Evolutionary conservation across 1,140 invertebrate genomes (phyloP).

Genomic region (Lethocerus indicus): DNA sequence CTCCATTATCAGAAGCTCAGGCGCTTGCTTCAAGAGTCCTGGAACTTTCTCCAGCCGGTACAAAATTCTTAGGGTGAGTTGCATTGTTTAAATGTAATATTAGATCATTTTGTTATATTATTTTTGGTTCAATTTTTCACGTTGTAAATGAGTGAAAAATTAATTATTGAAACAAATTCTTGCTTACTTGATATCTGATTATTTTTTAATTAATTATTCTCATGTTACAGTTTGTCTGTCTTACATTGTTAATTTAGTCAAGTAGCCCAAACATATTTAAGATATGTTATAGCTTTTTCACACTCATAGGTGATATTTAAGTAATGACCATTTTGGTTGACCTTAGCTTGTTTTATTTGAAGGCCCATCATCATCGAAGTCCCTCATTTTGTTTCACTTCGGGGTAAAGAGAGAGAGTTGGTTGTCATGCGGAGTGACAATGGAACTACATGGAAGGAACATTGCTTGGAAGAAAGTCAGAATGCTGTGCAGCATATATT

Average conservation of each 20-base stretch:
- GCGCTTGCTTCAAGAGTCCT: slow-evolving; percentile 80
- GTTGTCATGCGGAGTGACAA: slow-evolving; percentile 87
- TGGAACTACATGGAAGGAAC: slow-evolving; percentile 92
- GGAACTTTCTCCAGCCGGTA: slow-evolving; percentile 85
- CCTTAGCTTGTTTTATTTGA: slow-evolving; percentile 17
- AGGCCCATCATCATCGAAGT: slow-evolving; percentile 93
- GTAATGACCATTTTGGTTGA: background rate
- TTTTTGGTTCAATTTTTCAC: too few relatives aligned
- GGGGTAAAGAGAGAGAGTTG: slow-evolving; percentile 86
- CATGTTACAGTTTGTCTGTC: background rate
- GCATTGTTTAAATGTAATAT: too few relatives aligned
- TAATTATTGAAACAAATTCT: too few relatives aligned
- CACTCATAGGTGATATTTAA: too few relatives aligned
- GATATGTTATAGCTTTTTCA: background rate
- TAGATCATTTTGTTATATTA: too few relatives aligned
- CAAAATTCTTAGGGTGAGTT: slow-evolving; percentile 91
- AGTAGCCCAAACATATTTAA: background rate
- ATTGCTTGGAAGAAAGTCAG: slow-evolving; percentile 89
- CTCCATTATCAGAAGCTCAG: slow-evolving; percentile 90
- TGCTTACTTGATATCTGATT: background rate
- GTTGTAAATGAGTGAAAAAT: too few relatives aligned
- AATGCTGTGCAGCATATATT: slow-evolving; percentile 94
- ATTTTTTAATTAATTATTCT: background rate
- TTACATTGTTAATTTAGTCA: background rate
- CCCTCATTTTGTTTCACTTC: slow-evolving; percentile 89